Conservation (phyloP, 1,140 invertebrate species). For the Doryteuthis pealeii region DNA sequence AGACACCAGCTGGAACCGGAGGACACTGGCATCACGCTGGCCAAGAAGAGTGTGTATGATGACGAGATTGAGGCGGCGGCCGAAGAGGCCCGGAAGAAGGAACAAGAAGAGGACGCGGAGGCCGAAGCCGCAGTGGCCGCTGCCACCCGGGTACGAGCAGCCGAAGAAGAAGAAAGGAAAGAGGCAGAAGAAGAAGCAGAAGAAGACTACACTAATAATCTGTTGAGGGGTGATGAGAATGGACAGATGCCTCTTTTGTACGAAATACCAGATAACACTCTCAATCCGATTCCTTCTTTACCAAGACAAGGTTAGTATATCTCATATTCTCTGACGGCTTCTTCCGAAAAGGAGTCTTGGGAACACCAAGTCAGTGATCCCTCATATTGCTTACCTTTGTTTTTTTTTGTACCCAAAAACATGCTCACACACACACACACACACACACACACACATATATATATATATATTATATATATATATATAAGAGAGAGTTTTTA, state of each 20-base stretch:
- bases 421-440: too few species aligned
- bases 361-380: too few species aligned
- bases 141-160: too few species aligned
- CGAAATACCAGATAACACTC: background rate
- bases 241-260: background rate
- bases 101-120: constrained; percentile 14
- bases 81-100: background rate
- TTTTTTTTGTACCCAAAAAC: too few species aligned
- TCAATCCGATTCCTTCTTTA: background rate
- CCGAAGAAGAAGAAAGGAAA: too few species aligned
- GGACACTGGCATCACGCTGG: constrained; percentile 9
- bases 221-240: background rate
- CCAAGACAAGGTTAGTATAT: too few species aligned
- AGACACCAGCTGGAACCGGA: background rate
- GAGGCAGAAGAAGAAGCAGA: background rate
- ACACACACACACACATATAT: too few species aligned
- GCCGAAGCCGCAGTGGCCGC: constrained; percentile 1
- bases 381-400: too few species aligned
- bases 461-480: too few species aligned
- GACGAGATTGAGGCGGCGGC: background rate
- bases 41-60: background rate
- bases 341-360: too few species aligned
- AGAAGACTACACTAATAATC: background rate
- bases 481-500: too few species aligned
- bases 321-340: too few species aligned